Evolutionary conservation across 2,113 vertebrate species (phyloP).

Genomic region (Sminthopsis crassicaudata): DNA sequence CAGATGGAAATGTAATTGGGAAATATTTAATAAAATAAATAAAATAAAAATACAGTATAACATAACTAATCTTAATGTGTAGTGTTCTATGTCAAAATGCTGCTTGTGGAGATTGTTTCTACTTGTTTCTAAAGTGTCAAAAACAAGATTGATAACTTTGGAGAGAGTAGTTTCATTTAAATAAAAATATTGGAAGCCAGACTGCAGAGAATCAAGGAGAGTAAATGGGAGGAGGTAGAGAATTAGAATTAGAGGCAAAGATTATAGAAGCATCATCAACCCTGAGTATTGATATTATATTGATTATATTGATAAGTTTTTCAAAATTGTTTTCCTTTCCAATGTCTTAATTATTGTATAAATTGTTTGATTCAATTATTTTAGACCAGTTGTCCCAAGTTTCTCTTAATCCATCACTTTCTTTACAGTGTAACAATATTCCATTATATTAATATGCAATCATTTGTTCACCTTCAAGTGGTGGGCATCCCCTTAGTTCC

Average conservation of each 20-base stretch:
- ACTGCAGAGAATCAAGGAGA: neutral
- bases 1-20: neutral
- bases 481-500: neutral
- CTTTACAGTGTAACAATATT: neutral
- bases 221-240: neutral
- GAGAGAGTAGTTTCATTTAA: neutral
- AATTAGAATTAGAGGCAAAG: no score
- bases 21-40: neutral
- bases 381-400: neutral
- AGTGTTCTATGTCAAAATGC: neutral
- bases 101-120: neutral
- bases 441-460: neutral
- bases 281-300: neutral
- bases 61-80: no score
- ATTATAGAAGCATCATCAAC: neutral
- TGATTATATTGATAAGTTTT: neutral
- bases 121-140: neutral
- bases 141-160: neutral
- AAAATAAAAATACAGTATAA: neutral
- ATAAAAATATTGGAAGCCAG: neutral
- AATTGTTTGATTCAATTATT: neutral
- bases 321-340: neutral
- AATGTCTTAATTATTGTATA: neutral
- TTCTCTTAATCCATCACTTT: neutral
- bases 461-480: neutral